Conservation (phyloP, 2,797 vertebrate species). For the Falco cherrug region DNA sequence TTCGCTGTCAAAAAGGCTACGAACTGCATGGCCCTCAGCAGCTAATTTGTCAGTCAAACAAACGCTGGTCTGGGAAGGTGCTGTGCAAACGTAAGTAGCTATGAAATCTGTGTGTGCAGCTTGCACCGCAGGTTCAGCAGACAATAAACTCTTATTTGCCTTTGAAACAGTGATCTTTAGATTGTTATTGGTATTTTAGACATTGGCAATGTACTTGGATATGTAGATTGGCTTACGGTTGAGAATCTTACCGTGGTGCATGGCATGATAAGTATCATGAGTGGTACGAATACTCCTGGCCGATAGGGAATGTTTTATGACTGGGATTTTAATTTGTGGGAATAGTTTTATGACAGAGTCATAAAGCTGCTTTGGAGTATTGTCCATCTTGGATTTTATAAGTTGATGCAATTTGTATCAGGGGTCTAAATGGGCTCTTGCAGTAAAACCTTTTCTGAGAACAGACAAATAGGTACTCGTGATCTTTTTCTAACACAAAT, state of each 20-base stretch:
- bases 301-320: not conserved
- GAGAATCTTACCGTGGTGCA: not conserved
- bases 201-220: not conserved
- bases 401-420: not conserved
- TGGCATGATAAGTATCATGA: not conserved
- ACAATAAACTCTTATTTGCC: not conserved
- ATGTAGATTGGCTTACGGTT: not conserved
- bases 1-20: constrained; percentile 92
- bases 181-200: not conserved
- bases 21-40: constrained; percentile 86
- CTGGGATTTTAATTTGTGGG: not conserved
- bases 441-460: not conserved
- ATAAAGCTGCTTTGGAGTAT: not conserved
- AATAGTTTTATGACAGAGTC: not conserved
- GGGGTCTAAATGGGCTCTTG: not conserved
- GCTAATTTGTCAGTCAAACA: constrained; percentile 92
- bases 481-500: not conserved
- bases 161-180: not conserved
- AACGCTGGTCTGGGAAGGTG: constrained; percentile 94
- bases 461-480: not conserved
- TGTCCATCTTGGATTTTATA: not conserved
- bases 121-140: not conserved
- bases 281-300: not conserved
- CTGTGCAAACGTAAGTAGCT: constrained; percentile 90
- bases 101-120: not conserved